Evolutionary conservation across 2,888 invertebrate genomes (phyloP).

Genomic region (Thereva nobilitata): DNA sequence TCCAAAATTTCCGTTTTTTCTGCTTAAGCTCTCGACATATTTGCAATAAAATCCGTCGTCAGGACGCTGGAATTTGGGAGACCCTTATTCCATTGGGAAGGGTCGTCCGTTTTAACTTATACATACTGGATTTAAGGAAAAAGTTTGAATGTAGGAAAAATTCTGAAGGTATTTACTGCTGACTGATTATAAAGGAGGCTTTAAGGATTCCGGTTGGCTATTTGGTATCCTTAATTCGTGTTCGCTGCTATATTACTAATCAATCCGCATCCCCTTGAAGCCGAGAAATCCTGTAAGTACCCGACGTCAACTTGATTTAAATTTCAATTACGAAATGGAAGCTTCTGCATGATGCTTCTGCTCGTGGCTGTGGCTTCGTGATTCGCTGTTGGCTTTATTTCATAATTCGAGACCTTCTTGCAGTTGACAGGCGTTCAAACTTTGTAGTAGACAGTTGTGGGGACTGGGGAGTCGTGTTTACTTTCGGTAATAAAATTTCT

Average conservation of each 20-base stretch:
- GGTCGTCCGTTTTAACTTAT: constrained; percentile 7
- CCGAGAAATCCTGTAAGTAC: constrained; percentile 33
- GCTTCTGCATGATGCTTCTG: constrained; percentile 1
- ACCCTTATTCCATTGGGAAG: not conserved
- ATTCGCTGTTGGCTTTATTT: constrained; percentile 12
- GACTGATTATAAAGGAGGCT: constrained; percentile 12
- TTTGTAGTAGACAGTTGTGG: constrained; percentile 12
- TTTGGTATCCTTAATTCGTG: constrained; percentile 20
- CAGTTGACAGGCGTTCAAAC: not conserved
- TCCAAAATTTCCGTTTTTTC: constrained; percentile 2
- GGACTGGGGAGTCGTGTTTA: constrained; percentile 35
- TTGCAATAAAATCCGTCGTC: constrained; percentile 16
- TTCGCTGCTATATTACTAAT: not conserved
- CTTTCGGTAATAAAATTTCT: constrained; percentile 39
- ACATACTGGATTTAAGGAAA: not conserved
- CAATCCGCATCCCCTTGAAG: constrained; percentile 17
- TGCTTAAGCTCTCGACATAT: constrained; percentile 7
- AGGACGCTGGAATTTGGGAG: constrained; percentile 18
- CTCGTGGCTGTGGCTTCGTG: not conserved
- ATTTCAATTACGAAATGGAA: constrained; percentile 42
- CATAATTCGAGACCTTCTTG: constrained; percentile 17
- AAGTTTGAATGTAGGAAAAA: too few species aligned
- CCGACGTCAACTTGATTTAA: constrained; percentile 41
- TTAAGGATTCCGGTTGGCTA: constrained; percentile 6
- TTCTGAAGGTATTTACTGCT: too few species aligned